These are phyloP conservation scores for Drosophila mayri DNA, from an alignment of 1,140 invertebrate species.

Conservation along the genomic window DNA sequence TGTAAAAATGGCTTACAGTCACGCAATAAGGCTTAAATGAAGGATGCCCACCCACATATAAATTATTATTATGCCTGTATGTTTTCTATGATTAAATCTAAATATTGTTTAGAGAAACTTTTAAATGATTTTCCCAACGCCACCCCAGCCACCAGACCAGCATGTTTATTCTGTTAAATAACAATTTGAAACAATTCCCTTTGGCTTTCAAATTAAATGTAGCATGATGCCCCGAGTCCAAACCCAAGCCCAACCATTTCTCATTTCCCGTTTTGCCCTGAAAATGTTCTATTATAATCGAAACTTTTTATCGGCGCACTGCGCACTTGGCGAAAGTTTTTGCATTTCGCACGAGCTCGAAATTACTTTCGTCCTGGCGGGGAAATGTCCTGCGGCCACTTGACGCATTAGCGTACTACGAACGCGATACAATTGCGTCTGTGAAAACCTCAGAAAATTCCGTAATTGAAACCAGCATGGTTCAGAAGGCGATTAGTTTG, in stretches of 20 bases:
- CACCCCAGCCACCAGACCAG: conserved; percentile 1
- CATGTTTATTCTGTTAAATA: conserved; percentile 29
- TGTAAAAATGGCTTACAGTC: background rate
- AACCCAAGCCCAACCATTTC: conserved; percentile 43
- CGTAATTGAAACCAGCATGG: conserved; percentile 70
- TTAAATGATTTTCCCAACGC: background rate
- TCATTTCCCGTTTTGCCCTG: conserved; percentile 57
- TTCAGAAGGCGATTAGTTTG: conserved; percentile 8
- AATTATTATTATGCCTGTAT: conserved; percentile 2
- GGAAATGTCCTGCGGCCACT: conserved; percentile 58
- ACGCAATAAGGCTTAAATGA: background rate
- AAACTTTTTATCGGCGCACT: conserved; percentile 72
- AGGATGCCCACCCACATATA: background rate
- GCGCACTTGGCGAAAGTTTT: conserved; percentile 65
- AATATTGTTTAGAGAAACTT: conserved; percentile 12
- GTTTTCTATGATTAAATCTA: conserved; percentile 15
- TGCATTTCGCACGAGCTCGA: conserved; percentile 75
- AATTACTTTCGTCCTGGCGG: conserved; percentile 60
- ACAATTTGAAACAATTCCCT: conserved; percentile 39
- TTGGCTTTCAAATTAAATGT: conserved; percentile 34
- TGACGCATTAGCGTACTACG: conserved; percentile 60
- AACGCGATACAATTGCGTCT: conserved; percentile 52
- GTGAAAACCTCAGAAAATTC: conserved; percentile 43
- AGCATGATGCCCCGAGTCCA: conserved; percentile 9
- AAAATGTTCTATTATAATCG: conserved; percentile 72